Evolutionary conservation across 2,113 vertebrate genomes (phyloP), one percentile per base, ranked within the genome.

Genomic region (Hylia prasina): DNA sequence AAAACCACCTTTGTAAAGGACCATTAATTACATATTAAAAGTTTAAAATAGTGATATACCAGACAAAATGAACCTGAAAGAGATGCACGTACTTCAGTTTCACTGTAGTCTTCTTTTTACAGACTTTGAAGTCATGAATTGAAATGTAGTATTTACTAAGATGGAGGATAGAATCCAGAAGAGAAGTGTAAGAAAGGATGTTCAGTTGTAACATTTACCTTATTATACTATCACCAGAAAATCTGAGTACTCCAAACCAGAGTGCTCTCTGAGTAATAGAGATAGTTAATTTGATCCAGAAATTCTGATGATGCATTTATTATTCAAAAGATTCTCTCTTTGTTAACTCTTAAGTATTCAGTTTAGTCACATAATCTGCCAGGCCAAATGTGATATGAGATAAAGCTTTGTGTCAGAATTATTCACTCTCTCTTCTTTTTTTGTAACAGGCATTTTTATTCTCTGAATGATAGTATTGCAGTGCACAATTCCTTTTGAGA

Each of bases 361-460:
- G 18, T 77, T 89, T 78, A 53, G 44, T 69, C 35, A 56, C 50
- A 21, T 76, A 64, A 65, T 72, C 40, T 44, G 9, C 28, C 25
- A 83, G 76, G 31, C 76, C 50, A 78, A 90, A 87, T 37, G 28
- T 69, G 33, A 35, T 73, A 50, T 2, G 35, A 84, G 35, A 80
- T 63, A 87, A 87, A 88, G 5, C 39, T 33, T 90, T 61, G 25
- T 69, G 33, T 69, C 54, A 51, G 28, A 79, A 70, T 68, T 72
- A 68, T 35, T 95, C 37, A 87, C 27, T 24, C n/a, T 37, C 65
- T 80, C 92, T 84, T 90, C 82, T 83, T 79, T 93, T 85, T 92
- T 75, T 78, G 45, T 92, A 9, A 69, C 72, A 98, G 98, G 92
- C 92, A 33, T 78, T 89, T 89, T 93, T 79, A 84, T 58, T 76